Base-by-base conservation (phyloP, 1,140 invertebrate genomes). In the Zaprionus kolodkinae region DNA sequence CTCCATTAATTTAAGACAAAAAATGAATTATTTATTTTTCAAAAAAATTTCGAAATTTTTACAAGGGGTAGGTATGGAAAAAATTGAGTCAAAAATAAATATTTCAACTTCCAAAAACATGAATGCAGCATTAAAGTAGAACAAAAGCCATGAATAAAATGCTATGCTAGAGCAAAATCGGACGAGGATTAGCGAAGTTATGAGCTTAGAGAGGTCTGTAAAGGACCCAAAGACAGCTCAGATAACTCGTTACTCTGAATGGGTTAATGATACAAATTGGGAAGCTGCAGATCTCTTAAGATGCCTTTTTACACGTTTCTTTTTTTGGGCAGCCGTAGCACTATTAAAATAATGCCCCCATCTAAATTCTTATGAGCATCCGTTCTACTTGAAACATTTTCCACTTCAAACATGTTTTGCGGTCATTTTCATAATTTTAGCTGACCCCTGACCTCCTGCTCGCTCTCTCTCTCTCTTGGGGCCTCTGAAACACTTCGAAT, bases 301-400 rank as follows among this genome's bases (percentile, higher is more conserved):
- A 0, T n/a, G 27, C n/a, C 6, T n/a, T 33, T 15, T 13, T 33
- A 2, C 33, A 33, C 1, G 30, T 27, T 21, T 21, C 21, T 21
- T 21, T 54, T 6, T 25, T 40, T n/a, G 13, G 13, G n/a, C 1
- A 25, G 12, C 50, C 25, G 50, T 30, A n/a, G 13, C 13, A 2
- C 52, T 57, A 33, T 70, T 17, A 50, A 48, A 69, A 50, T 60
- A 70, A 74, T 63, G 66, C 25, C 72, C 72, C 72, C 50, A 74
- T 74, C 66, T 74, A 85, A 70, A 80, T 83, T 85, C 71, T 72
- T 50, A 81, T 80, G 48, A 77, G 43, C 77, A 67, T 84, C 67
- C 66, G 65, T 85, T 61, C 17, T 3, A 70, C 65, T 77, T 83
- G 3, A n/a, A 33, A n/a, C 64, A 73, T 68, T 52, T 52, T 62